phyloP scores from a whole-genome alignment of 2,888 invertebrate species.

The Hypselothyrea guttata region DNA sequence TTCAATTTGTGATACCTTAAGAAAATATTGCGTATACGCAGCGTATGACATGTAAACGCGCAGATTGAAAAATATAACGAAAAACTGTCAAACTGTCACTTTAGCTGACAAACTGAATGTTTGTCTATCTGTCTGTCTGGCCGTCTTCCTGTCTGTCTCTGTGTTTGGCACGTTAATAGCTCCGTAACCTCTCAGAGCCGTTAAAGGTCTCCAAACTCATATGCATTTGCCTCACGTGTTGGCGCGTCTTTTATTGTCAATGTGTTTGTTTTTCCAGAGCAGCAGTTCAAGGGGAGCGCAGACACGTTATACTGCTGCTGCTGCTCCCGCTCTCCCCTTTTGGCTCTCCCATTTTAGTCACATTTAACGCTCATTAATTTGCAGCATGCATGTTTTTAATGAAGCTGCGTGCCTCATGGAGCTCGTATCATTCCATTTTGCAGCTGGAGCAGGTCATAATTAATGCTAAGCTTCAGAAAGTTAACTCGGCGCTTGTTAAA shows the following conservation, averaged over 20 bases:
- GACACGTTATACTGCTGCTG: not conserved
- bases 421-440: slow-evolving; percentile 10
- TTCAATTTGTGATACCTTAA: slow-evolving; percentile 23
- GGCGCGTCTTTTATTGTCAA: slow-evolving; percentile 55
- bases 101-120: not conserved
- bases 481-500: slow-evolving; percentile 55
- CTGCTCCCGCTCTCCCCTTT: not conserved
- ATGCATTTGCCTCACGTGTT: slow-evolving; percentile 72
- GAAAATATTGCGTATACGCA: slow-evolving; percentile 24
- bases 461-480: slow-evolving; percentile 68
- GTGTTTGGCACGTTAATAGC: slow-evolving; percentile 56
- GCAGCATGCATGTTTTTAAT: slow-evolving; percentile 69
- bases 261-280: slow-evolving; percentile 29
- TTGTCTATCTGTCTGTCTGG: not conserved
- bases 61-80: slow-evolving; percentile 18
- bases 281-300: not conserved
- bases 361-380: slow-evolving; percentile 69
- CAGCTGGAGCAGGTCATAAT: slow-evolving; percentile 45
- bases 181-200: slow-evolving; percentile 18
- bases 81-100: slow-evolving; percentile 8
- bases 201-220: slow-evolving; percentile 60
- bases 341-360: slow-evolving; percentile 39
- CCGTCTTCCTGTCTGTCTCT: slow-evolving; percentile 4
- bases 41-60: slow-evolving; percentile 5
- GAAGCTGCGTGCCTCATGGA: slow-evolving; percentile 53